Conservation (phyloP, 2,113 vertebrate genomes). For the Puffinus mauretanicus region DNA sequence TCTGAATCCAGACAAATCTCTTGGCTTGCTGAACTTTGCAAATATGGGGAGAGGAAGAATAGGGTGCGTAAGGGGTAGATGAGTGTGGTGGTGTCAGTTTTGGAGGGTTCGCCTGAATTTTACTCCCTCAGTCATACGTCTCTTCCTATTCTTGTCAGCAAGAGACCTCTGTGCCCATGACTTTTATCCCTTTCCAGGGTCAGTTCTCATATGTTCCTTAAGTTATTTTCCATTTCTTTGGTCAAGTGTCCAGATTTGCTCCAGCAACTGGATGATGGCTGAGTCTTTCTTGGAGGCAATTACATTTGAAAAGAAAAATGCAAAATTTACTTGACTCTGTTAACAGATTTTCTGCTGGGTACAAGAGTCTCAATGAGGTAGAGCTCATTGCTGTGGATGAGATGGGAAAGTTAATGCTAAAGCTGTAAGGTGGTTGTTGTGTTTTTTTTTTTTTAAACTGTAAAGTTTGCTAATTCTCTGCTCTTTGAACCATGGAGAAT, state of each 20-base stretch:
- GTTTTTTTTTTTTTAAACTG: background rate
- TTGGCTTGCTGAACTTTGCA: background rate
- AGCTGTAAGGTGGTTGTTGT: background rate
- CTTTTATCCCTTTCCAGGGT: background rate
- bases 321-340: background rate
- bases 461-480: background rate
- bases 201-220: background rate
- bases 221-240: background rate
- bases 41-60: background rate
- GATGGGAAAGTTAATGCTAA: background rate
- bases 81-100: background rate
- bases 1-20: background rate
- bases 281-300: background rate
- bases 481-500: background rate
- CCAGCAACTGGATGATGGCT: background rate
- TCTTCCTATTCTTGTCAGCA: background rate
- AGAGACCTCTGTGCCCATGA: background rate
- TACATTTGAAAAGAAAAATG: background rate
- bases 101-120: background rate
- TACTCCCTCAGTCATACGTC: background rate
- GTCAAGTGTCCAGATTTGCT: background rate
- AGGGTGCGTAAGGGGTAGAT: background rate
- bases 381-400: background rate
- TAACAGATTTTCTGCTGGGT: background rate
- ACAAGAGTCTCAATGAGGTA: background rate